Evolutionary conservation across 2,797 vertebrate species (phyloP), one percentile per base, ranked within the genome.

Genomic region (Lemur catta): DNA sequence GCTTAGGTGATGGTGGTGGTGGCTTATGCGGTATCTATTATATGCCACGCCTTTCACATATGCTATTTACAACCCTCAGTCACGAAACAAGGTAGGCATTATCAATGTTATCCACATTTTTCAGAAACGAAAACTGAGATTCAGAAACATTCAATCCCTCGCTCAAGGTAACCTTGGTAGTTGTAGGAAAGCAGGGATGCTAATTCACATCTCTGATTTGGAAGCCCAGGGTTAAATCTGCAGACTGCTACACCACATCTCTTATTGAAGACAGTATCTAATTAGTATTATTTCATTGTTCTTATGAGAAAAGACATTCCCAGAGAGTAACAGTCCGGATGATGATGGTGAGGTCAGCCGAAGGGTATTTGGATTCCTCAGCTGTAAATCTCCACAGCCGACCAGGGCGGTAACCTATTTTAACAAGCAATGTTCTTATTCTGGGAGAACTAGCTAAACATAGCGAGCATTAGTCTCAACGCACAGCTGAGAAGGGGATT

Each of bases 361-460:
- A 41, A 24, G 15, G 20, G 0, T 10, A 6, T 30, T 24, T 8
- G 41, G 72, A 57, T 43, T 35, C 24, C 67, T 38, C 46, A 30
- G 26, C 2, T 0, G 12, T 4, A 26, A 20, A 41, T 22, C 79
- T 61, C 72, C 7, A 2, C 6, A 41, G 35, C 55, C 3, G 6
- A 22, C 24, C 17, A 48, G 55, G 35, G 6, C 1, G 8, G 59
- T 7, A 55, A 18, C 35, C 76, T 35, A 3, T 50, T 84, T 80
- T 59, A 79, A 78, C 41, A 12, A 43, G 43, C 63, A 20, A 0
- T 9, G 9, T 65, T 43, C 76, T 67, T 57, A 30, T 18, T 52
- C 65, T 92, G 7, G 43, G 61, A 89, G 84, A 80, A 57, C 63
- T 5, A 17, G n/a, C 43, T 88, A 90, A n/a, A 78, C 48, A 33